Evolutionary conservation across 2,113 vertebrate species (phyloP).

Genomic region (Passer montanus): DNA sequence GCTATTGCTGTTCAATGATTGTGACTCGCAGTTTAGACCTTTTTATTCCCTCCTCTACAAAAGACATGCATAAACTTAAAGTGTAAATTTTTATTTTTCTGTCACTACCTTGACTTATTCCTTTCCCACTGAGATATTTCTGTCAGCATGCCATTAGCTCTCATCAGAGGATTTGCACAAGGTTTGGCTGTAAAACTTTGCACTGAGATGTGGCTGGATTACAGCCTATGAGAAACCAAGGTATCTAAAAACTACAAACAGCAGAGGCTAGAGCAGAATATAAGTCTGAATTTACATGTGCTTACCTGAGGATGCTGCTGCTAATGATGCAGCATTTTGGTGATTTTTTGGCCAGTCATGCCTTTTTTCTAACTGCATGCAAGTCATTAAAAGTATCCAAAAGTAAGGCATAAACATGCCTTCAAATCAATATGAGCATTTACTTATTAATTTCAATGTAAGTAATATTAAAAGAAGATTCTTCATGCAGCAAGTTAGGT

Average conservation of each 20-base stretch:
- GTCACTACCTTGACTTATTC: background rate
- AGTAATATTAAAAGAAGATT: background rate
- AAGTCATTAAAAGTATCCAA: background rate
- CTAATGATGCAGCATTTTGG: rapidly evolving
- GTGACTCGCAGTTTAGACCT: background rate
- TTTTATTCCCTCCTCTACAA: background rate
- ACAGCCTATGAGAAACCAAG: background rate
- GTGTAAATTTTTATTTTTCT: background rate
- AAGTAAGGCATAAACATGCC: background rate
- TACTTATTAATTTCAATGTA: background rate
- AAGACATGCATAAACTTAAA: background rate
- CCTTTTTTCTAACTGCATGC: background rate
- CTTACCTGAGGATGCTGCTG: background rate
- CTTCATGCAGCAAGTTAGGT: background rate
- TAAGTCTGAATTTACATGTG: background rate
- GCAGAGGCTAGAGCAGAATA: background rate
- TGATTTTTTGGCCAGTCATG: background rate
- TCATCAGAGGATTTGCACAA: background rate
- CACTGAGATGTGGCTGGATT: background rate
- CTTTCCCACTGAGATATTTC: background rate
- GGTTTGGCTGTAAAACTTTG: background rate
- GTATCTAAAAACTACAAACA: background rate
- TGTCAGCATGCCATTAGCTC: background rate
- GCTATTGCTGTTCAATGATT: background rate
- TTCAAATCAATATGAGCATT: background rate